These are phyloP conservation scores for Ditula angustiorana DNA, from an alignment of 2,888 invertebrate species.

Conservation along the genomic window DNA sequence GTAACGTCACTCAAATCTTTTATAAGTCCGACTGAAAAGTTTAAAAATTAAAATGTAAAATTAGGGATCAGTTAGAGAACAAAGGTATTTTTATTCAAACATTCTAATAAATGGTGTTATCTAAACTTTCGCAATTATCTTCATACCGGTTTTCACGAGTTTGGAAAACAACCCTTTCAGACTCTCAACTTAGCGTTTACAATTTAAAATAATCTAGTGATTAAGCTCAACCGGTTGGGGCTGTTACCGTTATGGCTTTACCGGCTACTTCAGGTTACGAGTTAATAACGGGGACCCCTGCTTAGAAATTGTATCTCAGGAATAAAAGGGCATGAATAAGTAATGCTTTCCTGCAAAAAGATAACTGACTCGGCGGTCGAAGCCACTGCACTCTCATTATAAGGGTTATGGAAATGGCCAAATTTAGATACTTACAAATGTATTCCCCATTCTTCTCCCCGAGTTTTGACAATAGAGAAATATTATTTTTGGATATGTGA, in stretches of 20 bases:
- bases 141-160: constrained; percentile 27
- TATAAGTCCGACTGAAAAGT: too few relatives aligned
- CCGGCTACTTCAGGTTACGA: constrained; percentile 16
- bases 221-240: constrained; percentile 30
- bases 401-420: too few relatives aligned
- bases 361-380: constrained; percentile 6
- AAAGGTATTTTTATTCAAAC: constrained; percentile 31
- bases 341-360: constrained; percentile 31
- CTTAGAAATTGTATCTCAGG: constrained; percentile 22
- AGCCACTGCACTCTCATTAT: background rate
- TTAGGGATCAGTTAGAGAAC: constrained; percentile 8
- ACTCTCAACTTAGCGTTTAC: constrained; percentile 33
- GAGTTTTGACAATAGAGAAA: too few relatives aligned
- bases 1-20: too few relatives aligned
- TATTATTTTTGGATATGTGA: too few relatives aligned
- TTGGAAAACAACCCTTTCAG: constrained; percentile 36
- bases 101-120: constrained; percentile 34
- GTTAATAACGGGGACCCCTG: constrained; percentile 43
- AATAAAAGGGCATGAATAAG: constrained; percentile 47
- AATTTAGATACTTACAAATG: too few relatives aligned
- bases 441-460: too few relatives aligned
- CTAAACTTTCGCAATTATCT: constrained; percentile 37
- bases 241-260: constrained; percentile 14
- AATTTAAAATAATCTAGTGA: constrained; percentile 36
- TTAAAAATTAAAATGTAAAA: constrained; percentile 21